A percentile compares a stretch with the other conserved stretches of the same genome.
Evolutionary conservation across 2,888 invertebrate species (phyloP).

Genomic region (Ennomos fuscantarius): DNA sequence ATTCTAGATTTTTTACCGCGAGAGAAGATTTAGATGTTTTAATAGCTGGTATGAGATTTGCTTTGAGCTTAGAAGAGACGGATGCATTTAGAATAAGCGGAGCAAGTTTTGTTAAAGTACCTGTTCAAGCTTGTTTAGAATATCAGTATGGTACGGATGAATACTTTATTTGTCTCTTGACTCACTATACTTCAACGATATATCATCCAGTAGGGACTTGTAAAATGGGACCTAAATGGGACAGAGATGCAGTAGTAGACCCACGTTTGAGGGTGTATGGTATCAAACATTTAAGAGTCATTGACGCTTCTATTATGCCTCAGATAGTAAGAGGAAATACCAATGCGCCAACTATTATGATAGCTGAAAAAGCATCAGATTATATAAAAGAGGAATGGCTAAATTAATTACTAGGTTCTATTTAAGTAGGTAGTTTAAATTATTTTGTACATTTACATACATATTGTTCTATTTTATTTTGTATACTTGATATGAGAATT

Average conservation of each 20-base stretch:
- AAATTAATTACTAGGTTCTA: conserved; percentile 26
- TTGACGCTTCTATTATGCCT: conserved; percentile 89
- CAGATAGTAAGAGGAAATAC: conserved; percentile 89
- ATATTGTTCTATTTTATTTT: conserved; percentile 11
- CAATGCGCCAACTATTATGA: conserved; percentile 94
- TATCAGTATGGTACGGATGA: conserved; percentile 86
- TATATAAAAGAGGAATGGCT: conserved; percentile 88
- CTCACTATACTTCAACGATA: conserved; percentile 88
- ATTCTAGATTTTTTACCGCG: conserved; percentile 88
- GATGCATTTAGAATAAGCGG: conserved; percentile 84
- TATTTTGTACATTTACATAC: conserved; percentile 4
- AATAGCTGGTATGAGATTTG: conserved; percentile 86
- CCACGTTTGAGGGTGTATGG: conserved; percentile 87
- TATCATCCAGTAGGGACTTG: conserved; percentile 89
- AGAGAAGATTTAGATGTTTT: conserved; percentile 86
- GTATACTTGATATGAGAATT: neutral
- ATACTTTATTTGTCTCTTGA: conserved; percentile 88
- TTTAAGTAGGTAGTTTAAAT: conserved; percentile 5
- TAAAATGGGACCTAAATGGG: conserved; percentile 88
- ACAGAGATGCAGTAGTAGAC: conserved; percentile 87
- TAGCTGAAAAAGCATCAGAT: conserved; percentile 92
- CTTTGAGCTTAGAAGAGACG: conserved; percentile 85
- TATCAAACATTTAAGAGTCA: conserved; percentile 86
- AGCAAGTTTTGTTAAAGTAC: conserved; percentile 81
- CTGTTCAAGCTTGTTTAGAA: conserved; percentile 84